phyloP scores from a whole-genome alignment of 1,140 invertebrate species.

The Pteromalus puparum region DNA sequence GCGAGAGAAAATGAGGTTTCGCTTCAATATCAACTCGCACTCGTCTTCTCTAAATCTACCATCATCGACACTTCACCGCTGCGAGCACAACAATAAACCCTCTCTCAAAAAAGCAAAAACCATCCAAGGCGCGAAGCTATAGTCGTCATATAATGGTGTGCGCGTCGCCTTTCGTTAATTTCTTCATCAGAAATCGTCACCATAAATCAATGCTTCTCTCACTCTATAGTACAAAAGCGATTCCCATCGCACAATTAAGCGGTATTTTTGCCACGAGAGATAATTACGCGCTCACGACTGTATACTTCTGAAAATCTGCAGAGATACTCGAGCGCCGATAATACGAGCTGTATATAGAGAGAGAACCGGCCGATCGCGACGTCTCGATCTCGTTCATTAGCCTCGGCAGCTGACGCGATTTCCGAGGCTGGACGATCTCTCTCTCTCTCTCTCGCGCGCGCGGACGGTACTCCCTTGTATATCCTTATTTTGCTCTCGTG shows the following conservation, averaged over 20 bases:
- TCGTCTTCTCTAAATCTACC: background rate
- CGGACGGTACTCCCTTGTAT: background rate
- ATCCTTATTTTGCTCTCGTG: background rate
- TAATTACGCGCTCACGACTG: slow-evolving; percentile 2
- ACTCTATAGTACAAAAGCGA: background rate
- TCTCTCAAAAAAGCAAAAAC: background rate
- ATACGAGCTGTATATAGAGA: background rate
- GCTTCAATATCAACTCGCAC: background rate
- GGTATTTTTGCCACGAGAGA: slow-evolving; percentile 1
- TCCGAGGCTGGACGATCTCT: background rate
- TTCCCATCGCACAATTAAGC: slow-evolving; percentile 22
- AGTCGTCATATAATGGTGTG: slow-evolving; percentile 31
- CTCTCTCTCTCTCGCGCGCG: too few relatives aligned
- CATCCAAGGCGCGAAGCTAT: background rate
- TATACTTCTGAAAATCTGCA: background rate
- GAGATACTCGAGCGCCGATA: background rate
- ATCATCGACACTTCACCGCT: background rate
- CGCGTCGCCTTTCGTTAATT: slow-evolving; percentile 7
- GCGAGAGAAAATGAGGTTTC: background rate
- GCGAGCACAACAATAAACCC: background rate
- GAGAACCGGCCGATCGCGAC: slow-evolving; percentile 13
- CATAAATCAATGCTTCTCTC: slow-evolving; percentile 19
- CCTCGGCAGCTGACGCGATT: slow-evolving; percentile 20
- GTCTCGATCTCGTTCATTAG: slow-evolving; percentile 41
- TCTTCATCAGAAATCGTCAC: slow-evolving; percentile 43